phyloP scores from a whole-genome alignment of 2,113 vertebrate genomes.

The Rhinoderma darwinii region DNA sequence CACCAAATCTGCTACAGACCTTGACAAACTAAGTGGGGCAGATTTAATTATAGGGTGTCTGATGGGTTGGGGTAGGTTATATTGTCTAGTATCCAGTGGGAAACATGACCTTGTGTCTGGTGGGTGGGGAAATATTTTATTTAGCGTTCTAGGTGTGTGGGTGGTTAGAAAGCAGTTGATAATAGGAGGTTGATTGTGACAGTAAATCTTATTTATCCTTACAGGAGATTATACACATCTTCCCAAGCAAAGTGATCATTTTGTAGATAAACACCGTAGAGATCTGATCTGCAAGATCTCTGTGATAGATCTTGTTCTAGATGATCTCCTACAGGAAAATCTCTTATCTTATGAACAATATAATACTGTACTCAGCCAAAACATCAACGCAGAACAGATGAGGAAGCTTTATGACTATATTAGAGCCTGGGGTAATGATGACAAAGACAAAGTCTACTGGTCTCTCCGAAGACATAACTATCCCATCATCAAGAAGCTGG shows the following conservation, averaged over 20 bases:
- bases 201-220: no score
- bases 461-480: not conserved
- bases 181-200: no score
- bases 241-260: not conserved
- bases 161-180: no score
- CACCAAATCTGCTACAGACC: no score
- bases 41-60: no score
- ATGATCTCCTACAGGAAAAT: not conserved
- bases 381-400: slow-evolving; percentile 1
- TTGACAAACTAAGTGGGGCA: no score
- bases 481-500: not conserved
- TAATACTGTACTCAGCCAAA: not conserved
- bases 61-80: no score
- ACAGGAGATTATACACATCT: not conserved
- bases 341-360: not conserved
- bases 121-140: no score
- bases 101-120: no score
- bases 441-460: slow-evolving; percentile 13
- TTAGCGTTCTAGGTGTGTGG: no score
- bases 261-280: not conserved
- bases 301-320: not conserved
- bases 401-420: slow-evolving; percentile 13
- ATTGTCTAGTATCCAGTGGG: no score
- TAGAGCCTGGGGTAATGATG: not conserved
- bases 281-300: not conserved